Evolutionary conservation across 2,797 vertebrate genomes (phyloP).

Genomic region (Gallinago nigripennis): DNA sequence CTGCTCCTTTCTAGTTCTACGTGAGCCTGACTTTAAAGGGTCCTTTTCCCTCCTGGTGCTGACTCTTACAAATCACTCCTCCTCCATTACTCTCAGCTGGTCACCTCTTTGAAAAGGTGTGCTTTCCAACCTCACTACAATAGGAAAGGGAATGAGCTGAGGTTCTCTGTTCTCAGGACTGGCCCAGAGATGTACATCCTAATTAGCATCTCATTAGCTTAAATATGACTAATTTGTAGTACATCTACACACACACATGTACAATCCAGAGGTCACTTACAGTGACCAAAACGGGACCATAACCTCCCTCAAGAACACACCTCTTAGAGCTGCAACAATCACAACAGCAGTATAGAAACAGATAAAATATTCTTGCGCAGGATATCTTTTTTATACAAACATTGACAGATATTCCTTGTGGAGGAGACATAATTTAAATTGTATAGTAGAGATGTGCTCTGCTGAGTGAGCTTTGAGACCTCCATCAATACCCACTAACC

Average conservation of each 20-base stretch:
- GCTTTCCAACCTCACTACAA: neutral
- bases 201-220: neutral
- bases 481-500: constrained; percentile 69
- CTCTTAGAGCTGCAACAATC: neutral
- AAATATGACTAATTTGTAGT: neutral
- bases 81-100: neutral
- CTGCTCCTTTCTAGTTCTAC: neutral
- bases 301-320: neutral
- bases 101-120: neutral
- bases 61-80: neutral
- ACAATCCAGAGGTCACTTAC: neutral
- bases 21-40: neutral
- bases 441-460: constrained; percentile 48
- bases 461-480: constrained; percentile 60
- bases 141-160: neutral
- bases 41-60: neutral
- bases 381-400: constrained; percentile 50
- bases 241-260: neutral
- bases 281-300: neutral
- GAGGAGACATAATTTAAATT: constrained; percentile 62
- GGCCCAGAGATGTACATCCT: neutral
- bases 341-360: neutral
- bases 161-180: neutral
- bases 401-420: constrained; percentile 52
- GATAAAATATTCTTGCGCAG: neutral